Conservation (phyloP, 2,888 invertebrate species). For the Callosobruchus maculatus region DNA sequence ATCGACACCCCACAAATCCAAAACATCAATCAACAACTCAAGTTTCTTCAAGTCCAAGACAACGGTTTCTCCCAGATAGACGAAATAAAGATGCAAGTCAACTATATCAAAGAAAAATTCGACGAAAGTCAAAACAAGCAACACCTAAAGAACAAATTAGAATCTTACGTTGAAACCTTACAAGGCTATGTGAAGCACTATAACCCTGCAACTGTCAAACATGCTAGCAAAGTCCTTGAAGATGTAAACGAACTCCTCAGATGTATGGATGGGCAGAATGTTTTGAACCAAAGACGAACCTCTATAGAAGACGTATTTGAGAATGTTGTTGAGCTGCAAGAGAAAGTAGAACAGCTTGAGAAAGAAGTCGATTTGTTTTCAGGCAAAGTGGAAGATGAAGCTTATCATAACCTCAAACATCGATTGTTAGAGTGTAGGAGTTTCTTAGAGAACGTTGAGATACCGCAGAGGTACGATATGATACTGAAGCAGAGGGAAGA, state of each 20-base stretch:
- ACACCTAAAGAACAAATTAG: slow-evolving; percentile 20
- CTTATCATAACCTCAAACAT: slow-evolving; percentile 17
- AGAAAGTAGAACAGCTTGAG: slow-evolving; percentile 10
- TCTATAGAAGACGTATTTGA: slow-evolving; percentile 9
- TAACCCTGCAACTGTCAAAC: slow-evolving; percentile 21
- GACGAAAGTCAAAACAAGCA: slow-evolving; percentile 18
- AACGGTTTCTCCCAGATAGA: slow-evolving; percentile 24
- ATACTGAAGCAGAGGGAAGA: slow-evolving; percentile 19
- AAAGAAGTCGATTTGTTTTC: slow-evolving; percentile 17
- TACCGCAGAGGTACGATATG: slow-evolving; percentile 13
- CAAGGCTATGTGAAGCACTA: slow-evolving; percentile 15
- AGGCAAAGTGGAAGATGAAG: slow-evolving; percentile 17
- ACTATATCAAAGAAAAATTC: slow-evolving; percentile 27
- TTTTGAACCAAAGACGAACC: slow-evolving; percentile 5
- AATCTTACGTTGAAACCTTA: slow-evolving; percentile 17
- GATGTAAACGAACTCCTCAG: slow-evolving; percentile 22
- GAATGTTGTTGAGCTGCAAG: slow-evolving; percentile 15
- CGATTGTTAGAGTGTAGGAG: slow-evolving; percentile 12
- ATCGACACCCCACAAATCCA: slow-evolving; percentile 17
- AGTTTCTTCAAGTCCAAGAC: background rate
- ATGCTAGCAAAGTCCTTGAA: slow-evolving; percentile 20
- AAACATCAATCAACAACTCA: slow-evolving; percentile 1
- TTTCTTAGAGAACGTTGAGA: slow-evolving; percentile 14
- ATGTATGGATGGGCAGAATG: slow-evolving; percentile 4
- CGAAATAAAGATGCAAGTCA: slow-evolving; percentile 25